Conservation (phyloP, 2,888 invertebrate genomes). For the Polyommatus iphigenia region DNA sequence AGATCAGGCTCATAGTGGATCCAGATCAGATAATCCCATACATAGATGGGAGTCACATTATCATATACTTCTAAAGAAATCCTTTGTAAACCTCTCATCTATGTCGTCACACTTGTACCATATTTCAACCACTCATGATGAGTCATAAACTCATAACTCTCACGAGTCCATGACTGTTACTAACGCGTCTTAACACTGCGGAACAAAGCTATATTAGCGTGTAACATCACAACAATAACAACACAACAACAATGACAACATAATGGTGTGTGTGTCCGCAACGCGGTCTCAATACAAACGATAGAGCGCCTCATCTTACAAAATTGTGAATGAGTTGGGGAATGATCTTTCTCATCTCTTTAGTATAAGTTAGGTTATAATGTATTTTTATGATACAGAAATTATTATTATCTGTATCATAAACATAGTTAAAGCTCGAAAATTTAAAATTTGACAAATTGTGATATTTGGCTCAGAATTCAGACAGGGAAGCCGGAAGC, state of each 20-base stretch:
- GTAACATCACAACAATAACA: not conserved
- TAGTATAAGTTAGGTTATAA: too few relatives aligned
- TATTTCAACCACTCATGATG: not conserved
- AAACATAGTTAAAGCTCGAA: too few relatives aligned
- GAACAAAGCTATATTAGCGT: slow-evolving; percentile 6
- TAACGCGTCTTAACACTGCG: not conserved
- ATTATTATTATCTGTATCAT: too few relatives aligned
- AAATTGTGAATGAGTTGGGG: not conserved
- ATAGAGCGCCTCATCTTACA: not conserved
- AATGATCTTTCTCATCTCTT: too few relatives aligned
- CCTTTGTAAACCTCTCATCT: not conserved
- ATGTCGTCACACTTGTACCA: not conserved
- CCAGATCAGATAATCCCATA: not conserved
- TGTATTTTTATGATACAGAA: too few relatives aligned
- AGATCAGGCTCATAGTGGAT: not conserved
- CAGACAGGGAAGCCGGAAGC: too few relatives aligned
- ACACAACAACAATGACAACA: not conserved
- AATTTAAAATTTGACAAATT: too few relatives aligned
- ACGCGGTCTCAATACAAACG: not conserved
- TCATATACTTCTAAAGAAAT: not conserved
- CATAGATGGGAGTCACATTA: not conserved
- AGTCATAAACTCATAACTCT: too few relatives aligned
- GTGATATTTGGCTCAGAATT: too few relatives aligned
- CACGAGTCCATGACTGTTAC: not conserved
- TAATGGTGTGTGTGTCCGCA: not conserved